Conservation (phyloP, 2,797 vertebrate species). For the Enteromius argenteus region DNA sequence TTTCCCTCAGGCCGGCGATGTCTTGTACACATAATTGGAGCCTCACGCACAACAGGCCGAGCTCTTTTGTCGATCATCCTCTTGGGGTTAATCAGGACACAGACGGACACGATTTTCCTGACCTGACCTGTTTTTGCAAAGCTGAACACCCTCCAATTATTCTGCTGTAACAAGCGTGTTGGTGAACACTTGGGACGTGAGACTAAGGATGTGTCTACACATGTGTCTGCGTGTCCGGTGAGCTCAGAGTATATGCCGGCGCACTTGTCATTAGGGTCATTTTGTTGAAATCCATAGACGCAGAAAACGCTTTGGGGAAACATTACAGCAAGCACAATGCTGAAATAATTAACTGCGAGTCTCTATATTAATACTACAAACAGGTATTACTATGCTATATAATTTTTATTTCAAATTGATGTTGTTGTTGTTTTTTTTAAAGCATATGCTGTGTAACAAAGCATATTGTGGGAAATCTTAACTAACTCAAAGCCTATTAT, state of each 20-base stretch:
- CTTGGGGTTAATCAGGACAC: constrained; percentile 93
- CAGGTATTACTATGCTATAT: neutral
- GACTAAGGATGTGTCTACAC: constrained; percentile 48
- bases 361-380: neutral
- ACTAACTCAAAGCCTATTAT: neutral
- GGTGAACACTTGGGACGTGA: constrained; percentile 60
- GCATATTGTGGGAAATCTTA: neutral
- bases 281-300: constrained; percentile 50
- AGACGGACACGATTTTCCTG: constrained; percentile 95
- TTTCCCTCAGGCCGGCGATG: constrained; percentile 94
- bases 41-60: constrained; percentile 90
- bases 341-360: neutral
- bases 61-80: constrained; percentile 97
- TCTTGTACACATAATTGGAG: constrained; percentile 99
- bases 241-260: constrained; percentile 55
- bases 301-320: neutral
- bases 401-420: neutral
- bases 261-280: constrained; percentile 70
- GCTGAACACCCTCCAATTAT: constrained; percentile 91
- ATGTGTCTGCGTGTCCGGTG: constrained; percentile 25
- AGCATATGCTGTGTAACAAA: neutral
- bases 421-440: neutral
- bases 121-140: constrained; percentile 91
- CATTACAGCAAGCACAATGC: neutral
- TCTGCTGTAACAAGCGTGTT: constrained; percentile 89